Percentiles rank a stretch among this genome's conserved stretches.
Conservation (phyloP, 2,797 vertebrate genomes). For the Sebastolobus alascanus region DNA sequence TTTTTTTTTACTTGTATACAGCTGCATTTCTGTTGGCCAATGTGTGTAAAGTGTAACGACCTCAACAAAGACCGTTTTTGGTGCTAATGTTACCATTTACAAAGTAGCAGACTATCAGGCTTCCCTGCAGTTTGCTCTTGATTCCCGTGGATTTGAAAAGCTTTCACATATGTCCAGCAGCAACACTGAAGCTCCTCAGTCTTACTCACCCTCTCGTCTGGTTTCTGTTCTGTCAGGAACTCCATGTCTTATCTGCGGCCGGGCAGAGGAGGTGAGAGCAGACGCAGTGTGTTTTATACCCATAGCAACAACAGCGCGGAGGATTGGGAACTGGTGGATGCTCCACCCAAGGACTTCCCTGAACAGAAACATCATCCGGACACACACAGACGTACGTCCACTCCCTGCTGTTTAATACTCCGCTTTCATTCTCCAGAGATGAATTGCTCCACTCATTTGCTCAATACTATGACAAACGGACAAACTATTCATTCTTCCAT, state of each 20-base stretch:
- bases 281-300: conserved; percentile 94
- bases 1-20: background rate
- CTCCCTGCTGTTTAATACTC: conserved; percentile 1
- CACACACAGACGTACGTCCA: conserved; percentile 76
- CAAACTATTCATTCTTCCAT: background rate
- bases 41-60: background rate
- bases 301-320: conserved; percentile 67
- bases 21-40: background rate
- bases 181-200: background rate
- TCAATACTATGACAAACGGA: background rate
- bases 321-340: conserved; percentile 96
- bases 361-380: conserved; percentile 87
- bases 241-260: conserved; percentile 93
- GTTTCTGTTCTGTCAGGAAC: conserved; percentile 83
- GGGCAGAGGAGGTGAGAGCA: conserved; percentile 87
- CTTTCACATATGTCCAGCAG: background rate
- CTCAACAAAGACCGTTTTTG: conserved; percentile 9
- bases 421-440: background rate
- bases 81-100: background rate
- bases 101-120: background rate
- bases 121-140: background rate
- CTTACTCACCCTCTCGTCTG: conserved; percentile 9
- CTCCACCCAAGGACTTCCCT: conserved; percentile 88
- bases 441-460: background rate
- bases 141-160: conserved; percentile 13